Evolutionary conservation across 2,888 invertebrate species (phyloP), one percentile per base, ranked within the genome.

Genomic region (Tetrapedia diversipes): DNA sequence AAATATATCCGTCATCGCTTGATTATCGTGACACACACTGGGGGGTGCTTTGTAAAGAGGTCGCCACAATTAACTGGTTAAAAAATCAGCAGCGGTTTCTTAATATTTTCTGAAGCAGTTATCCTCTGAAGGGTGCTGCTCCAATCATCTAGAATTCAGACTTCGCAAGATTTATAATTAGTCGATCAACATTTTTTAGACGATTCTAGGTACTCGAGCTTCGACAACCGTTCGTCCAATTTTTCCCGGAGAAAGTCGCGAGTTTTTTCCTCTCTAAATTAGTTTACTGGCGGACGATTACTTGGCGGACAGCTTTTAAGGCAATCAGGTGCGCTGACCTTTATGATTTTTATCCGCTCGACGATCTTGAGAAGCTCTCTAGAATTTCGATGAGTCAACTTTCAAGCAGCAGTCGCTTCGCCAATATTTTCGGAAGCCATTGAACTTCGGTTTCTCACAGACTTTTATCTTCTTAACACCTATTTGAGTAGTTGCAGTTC

Each of bases 341-440:
- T 22, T 0, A 22, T 0, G 27, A 22, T 47, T 47, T 47, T 47
- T 47, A 32, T 47, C 29, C 45, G 45, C 0, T 22, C 60, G 22
- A 61, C 60, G n/a, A 47, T 32, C 60, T 47, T 45, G 22, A 45
- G 60, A 34, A 47, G n/a, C 24, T 32, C 60, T 45, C 60, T 22
- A 45, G 45, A 22, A 22, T 16, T 32, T 3, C 24, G 60, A 47
- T 47, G 11, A 61, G 60, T 61, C 60, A 47, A 61, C 45, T 32
- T 60, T 10, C 43, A 29, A 29, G 11, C 29, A 29, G 29, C 10
- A 8, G 59, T 43, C 34, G 34, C 47, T 61, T 45, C 19, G 65
- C 54, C 39, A 54, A 65, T 54, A 54, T 65, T 54, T 53, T 16
- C 22, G 10, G 7, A 24, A 43, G 32, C 60, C 27, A 39, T 22